phyloP scores from a whole-genome alignment of 2,113 vertebrate species.

The Sapayoa aenigma region DNA sequence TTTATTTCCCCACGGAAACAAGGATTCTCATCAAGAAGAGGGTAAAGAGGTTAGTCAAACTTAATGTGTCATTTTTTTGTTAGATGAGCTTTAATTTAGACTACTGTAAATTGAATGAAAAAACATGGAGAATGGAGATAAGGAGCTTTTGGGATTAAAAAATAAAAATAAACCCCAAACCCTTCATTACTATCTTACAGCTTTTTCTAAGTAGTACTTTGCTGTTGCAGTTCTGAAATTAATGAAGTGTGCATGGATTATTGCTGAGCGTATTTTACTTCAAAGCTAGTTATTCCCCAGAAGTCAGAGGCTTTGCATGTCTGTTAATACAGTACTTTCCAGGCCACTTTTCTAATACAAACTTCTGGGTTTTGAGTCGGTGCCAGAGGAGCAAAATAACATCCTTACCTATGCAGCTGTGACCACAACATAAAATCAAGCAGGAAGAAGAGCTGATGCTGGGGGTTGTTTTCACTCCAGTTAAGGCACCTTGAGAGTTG shows the following conservation, averaged over 20 bases:
- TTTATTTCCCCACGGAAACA: not conserved
- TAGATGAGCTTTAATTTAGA: not conserved
- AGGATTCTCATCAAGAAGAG: not conserved
- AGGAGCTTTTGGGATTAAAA: conserved; percentile 36
- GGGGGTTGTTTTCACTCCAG: not conserved
- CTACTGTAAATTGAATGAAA: not conserved
- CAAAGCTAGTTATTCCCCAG: conserved; percentile 39
- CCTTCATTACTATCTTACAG: not conserved
- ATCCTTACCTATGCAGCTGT: conserved; percentile 38
- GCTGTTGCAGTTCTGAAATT: conserved; percentile 14
- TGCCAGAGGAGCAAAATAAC: conserved; percentile 5
- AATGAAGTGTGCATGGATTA: conserved; percentile 24
- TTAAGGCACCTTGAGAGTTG: not conserved
- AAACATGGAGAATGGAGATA: conserved; percentile 38
- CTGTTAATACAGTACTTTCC: not conserved
- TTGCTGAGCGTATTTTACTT: conserved; percentile 10
- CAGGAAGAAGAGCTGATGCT: not conserved
- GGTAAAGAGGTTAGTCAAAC: not conserved
- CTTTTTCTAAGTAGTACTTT: conserved; percentile 8
- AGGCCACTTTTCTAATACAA: not conserved
- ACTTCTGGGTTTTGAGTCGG: not conserved
- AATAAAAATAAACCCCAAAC: not conserved
- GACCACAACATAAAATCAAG: not conserved
- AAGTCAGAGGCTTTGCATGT: conserved; percentile 17
- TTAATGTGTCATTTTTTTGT: not conserved